Evolutionary conservation across 2,113 vertebrate genomes (phyloP).

Genomic region (Symphodus melops): DNA sequence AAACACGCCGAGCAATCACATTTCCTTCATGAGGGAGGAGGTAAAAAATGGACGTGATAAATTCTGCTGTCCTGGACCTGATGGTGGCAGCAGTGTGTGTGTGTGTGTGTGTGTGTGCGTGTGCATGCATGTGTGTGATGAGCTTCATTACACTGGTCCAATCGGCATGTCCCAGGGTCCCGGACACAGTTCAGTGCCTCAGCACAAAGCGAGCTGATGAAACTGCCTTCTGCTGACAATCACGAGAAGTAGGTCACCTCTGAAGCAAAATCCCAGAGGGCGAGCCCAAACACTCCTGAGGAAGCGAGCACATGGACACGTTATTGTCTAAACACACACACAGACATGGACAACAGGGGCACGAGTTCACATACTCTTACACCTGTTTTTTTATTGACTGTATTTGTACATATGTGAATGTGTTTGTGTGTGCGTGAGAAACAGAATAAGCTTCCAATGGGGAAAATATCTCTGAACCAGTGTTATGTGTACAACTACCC

Average conservation of each 20-base stretch:
- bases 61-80: slow-evolving; percentile 64
- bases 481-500: slow-evolving; percentile 36
- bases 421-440: slow-evolving; percentile 26
- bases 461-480: slow-evolving; percentile 42
- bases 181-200: slow-evolving; percentile 78
- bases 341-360: background rate
- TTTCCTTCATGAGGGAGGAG: slow-evolving; percentile 69
- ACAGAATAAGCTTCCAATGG: background rate
- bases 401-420: slow-evolving; percentile 45
- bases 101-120: slow-evolving; percentile 17
- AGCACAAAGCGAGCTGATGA: slow-evolving; percentile 78
- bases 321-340: slow-evolving; percentile 38
- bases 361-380: slow-evolving; percentile 17
- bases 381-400: background rate
- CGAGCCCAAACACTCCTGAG: slow-evolving; percentile 55
- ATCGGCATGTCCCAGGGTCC: slow-evolving; percentile 69
- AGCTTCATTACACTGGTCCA: slow-evolving; percentile 78
- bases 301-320: slow-evolving; percentile 46
- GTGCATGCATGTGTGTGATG: slow-evolving; percentile 57
- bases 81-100: slow-evolving; percentile 30
- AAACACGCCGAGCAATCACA: slow-evolving; percentile 56
- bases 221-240: slow-evolving; percentile 78
- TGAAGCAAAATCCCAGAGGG: slow-evolving; percentile 72
- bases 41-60: slow-evolving; percentile 76
- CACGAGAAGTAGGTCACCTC: slow-evolving; percentile 82